Evolutionary conservation across 1,140 invertebrate species (phyloP).

Genomic region (Drosophila grimshawi): DNA sequence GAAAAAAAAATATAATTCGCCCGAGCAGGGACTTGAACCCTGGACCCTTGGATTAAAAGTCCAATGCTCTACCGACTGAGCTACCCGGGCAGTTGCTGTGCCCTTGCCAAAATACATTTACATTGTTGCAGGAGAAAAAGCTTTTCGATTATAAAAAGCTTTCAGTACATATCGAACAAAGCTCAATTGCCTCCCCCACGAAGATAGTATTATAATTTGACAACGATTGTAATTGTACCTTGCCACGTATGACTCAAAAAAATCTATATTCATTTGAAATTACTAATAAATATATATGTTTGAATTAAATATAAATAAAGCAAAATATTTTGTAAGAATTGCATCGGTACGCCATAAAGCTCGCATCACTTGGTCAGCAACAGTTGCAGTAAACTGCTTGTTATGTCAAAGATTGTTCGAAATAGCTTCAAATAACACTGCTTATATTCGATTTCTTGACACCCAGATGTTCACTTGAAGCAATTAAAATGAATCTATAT

Average conservation of each 20-base stretch:
- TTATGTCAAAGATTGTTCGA: too few relatives aligned
- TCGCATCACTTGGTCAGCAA: too few relatives aligned
- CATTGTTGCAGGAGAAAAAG: not conserved
- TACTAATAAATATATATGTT: too few relatives aligned
- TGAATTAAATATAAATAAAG: not conserved
- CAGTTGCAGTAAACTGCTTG: too few relatives aligned
- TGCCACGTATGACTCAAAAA: too few relatives aligned
- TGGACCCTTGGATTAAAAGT: conserved; percentile 92
- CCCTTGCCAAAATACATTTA: not conserved
- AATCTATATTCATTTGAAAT: too few relatives aligned
- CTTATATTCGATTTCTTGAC: too few relatives aligned
- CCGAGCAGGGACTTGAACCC: conserved; percentile 92
- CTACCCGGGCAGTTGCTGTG: conserved; percentile 87
- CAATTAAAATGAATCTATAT: too few relatives aligned
- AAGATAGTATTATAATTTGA: not conserved
- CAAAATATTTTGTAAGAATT: not conserved
- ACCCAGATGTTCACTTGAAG: too few relatives aligned
- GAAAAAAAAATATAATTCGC: conserved; percentile 78
- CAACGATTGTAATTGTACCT: not conserved
- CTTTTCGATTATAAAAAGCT: not conserved
- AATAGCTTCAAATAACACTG: too few relatives aligned
- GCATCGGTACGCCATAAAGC: too few relatives aligned
- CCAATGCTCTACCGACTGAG: conserved; percentile 90
- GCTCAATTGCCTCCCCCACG: not conserved
- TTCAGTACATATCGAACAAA: not conserved